Base-by-base conservation (phyloP, 2,113 vertebrate genomes). In the Melozone crissalis region DNA sequence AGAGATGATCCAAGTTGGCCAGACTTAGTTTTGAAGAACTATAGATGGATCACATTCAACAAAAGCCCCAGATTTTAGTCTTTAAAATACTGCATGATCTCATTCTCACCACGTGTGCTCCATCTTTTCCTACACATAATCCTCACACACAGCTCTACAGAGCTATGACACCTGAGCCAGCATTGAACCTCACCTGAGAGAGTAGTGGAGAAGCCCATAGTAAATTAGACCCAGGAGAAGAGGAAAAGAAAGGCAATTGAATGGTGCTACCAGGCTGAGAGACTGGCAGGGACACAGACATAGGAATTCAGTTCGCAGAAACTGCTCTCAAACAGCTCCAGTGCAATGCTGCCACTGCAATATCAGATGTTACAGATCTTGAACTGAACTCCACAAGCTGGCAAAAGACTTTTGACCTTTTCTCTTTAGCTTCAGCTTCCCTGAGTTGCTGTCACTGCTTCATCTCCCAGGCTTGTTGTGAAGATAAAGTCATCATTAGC, bases 331-430 rank as follows among this genome's bases (percentile, higher is more conserved):
- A 39, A 55, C 19, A 72, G 52, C 5, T 17, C 28, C 31, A 74
- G 11, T 43, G 57, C 26, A 80, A 12, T 65, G 84, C 10, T 52
- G 15, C 44, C 61, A 28, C 47, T 46, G 10, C 72, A 82, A 26
- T 61, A 72, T 41, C 57, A 31, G 54, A 49, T 31, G 43, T 18
- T 72, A 76, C 66, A 79, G 44, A 44, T 59, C 86, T 86, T 59
- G 31, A 88, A 84, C 3, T 37, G 65, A 92, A 47, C 2, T 2
- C 43, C 74, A 55, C 74, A 85, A 83, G 35, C 55, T 61, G 55
- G 87, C n/a, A 82, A 73, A 92, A 49, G 76, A 81, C 43, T 88
- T 94, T 11, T 91, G 61, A 87, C 84, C 65, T 87, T 82, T 78
- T 49, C 28, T 67, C 41, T 89, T 81, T n/a, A 84, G 77, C 44